These are phyloP conservation scores for Podarcis cretensis DNA, from an alignment of 2,113 vertebrate genomes.

Conservation along the genomic window DNA sequence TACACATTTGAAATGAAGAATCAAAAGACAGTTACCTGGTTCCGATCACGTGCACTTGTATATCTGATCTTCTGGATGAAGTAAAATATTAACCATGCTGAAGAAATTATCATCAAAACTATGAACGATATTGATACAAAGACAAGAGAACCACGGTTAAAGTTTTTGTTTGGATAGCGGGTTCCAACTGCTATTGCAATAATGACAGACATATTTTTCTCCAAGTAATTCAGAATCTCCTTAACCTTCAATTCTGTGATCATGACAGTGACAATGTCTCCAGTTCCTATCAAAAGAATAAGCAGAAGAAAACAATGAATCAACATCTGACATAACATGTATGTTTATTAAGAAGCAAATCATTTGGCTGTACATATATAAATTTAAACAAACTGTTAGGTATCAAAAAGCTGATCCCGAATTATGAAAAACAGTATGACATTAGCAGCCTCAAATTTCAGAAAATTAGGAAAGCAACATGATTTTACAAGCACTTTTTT, in stretches of 20 bases:
- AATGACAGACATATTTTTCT: slow-evolving; percentile 92
- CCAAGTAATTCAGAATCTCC: slow-evolving; percentile 92
- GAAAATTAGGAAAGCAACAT: neutral
- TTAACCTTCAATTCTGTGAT: slow-evolving; percentile 93
- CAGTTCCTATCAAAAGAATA: slow-evolving; percentile 84
- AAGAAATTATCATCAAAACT: slow-evolving; percentile 97
- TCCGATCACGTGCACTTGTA: slow-evolving; percentile 89
- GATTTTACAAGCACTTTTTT: neutral
- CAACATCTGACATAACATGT: slow-evolving; percentile 34
- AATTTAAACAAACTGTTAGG: neutral
- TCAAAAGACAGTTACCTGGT: slow-evolving; percentile 83
- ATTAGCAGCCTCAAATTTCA: slow-evolving; percentile 4
- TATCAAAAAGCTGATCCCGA: neutral
- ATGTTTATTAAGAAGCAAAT: neutral
- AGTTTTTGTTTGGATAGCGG: slow-evolving; percentile 85
- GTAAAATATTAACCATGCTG: slow-evolving; percentile 98
- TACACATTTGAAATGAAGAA: neutral
- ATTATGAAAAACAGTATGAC: neutral
- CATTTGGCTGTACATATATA: neutral
- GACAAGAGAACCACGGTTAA: slow-evolving; percentile 92
- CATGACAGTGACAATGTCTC: slow-evolving; percentile 96
- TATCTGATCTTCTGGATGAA: slow-evolving; percentile 98
- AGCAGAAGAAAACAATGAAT: slow-evolving; percentile 24
- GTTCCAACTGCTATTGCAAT: slow-evolving; percentile 90
- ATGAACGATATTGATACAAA: slow-evolving; percentile 99